These are phyloP conservation scores for Triplophysa rosa DNA, from an alignment of 2,113 vertebrate species.

Conservation along the genomic window DNA sequence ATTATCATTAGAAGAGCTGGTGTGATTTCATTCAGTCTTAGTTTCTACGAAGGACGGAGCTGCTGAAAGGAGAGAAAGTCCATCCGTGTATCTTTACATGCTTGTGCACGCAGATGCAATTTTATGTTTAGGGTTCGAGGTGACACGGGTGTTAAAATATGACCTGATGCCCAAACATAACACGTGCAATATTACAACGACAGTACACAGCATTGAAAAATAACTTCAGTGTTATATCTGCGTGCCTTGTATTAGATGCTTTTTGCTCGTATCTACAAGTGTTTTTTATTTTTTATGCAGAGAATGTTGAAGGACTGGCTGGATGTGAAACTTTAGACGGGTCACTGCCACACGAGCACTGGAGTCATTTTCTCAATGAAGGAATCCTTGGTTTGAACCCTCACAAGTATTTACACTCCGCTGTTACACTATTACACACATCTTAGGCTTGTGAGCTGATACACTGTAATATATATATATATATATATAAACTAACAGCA, in stretches of 20 bases:
- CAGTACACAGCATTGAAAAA: not conserved
- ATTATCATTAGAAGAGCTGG: not conserved
- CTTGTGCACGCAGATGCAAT: not conserved
- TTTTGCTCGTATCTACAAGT: too few relatives aligned
- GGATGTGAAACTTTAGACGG: not conserved
- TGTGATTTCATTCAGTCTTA: not conserved
- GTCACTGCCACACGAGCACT: not conserved
- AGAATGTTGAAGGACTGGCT: not conserved
- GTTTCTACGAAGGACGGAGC: not conserved
- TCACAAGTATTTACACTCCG: not conserved
- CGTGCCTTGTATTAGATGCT: not conserved
- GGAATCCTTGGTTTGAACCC: not conserved
- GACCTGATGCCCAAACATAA: not conserved
- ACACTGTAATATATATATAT: not conserved
- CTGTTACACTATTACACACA: not conserved
- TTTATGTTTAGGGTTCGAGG: slow-evolving; percentile 15
- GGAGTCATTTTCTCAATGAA: slow-evolving; percentile 8
- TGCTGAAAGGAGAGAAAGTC: slow-evolving; percentile 21
- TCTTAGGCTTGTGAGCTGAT: not conserved
- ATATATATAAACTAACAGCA: too few relatives aligned
- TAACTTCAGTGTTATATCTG: not conserved
- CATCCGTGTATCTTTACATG: not conserved
- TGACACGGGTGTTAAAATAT: slow-evolving; percentile 17
- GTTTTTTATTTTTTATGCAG: not conserved
- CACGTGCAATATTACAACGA: not conserved